phyloP scores from a whole-genome alignment of 2,113 vertebrate species.

The Cisticola juncidis region DNA sequence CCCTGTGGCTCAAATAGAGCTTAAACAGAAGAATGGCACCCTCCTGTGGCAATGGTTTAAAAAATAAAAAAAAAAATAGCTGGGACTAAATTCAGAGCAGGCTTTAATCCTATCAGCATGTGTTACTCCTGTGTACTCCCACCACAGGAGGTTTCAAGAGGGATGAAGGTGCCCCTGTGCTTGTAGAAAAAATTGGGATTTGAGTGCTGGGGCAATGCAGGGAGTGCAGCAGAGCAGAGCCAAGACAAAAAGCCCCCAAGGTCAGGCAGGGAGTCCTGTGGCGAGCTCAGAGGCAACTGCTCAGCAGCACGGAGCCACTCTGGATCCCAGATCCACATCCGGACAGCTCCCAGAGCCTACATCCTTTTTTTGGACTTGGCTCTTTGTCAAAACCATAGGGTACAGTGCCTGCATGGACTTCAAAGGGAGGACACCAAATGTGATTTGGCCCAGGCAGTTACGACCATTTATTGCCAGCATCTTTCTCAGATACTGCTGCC shows the following conservation, averaged over 20 bases:
- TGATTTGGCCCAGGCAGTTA: constrained; percentile 40
- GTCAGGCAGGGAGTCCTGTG: neutral
- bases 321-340: constrained; percentile 1
- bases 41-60: constrained; percentile 41
- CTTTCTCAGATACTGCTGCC: constrained; percentile 69
- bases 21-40: constrained; percentile 62
- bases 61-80: neutral
- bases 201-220: fast-evolving
- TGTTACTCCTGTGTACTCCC: neutral
- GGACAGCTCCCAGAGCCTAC: constrained; percentile 13
- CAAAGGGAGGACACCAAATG: constrained; percentile 66
- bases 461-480: constrained; percentile 64
- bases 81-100: neutral
- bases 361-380: constrained; percentile 71
- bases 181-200: neutral
- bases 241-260: neutral
- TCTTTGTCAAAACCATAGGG: constrained; percentile 60
- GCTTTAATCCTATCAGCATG: neutral
- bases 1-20: fast-evolving
- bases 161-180: neutral
- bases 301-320: neutral
- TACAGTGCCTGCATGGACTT: constrained; percentile 54
- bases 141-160: neutral
- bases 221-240: neutral
- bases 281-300: neutral